Conservation (phyloP, 2,797 vertebrate genomes). For the Steatocranus sp. region DNA sequence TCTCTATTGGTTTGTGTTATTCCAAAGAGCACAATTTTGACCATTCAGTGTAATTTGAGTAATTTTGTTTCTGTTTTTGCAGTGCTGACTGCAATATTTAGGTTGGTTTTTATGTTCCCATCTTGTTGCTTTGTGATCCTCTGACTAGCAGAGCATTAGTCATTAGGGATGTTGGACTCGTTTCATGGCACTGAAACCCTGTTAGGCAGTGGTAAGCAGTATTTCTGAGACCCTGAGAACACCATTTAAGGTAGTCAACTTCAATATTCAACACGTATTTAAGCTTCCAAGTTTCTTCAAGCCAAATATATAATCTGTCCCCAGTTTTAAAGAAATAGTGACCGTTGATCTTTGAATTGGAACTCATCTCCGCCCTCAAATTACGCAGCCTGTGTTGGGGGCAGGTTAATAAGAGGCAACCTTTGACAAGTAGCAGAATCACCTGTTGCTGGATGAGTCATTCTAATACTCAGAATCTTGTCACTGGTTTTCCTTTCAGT, state of each 20-base stretch:
- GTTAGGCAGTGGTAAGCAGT: background rate
- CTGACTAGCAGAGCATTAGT: background rate
- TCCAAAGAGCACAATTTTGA: background rate
- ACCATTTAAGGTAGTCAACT: background rate
- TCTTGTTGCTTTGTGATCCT: background rate
- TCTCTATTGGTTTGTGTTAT: background rate
- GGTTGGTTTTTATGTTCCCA: background rate
- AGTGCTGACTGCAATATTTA: background rate
- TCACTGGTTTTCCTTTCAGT: conserved; percentile 7
- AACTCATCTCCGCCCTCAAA: background rate
- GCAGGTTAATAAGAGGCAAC: background rate
- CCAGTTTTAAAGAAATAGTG: background rate
- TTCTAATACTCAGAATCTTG: background rate
- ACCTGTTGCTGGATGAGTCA: background rate
- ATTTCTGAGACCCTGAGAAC: background rate
- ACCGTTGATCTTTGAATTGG: background rate
- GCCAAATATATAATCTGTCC: background rate
- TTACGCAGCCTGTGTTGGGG: background rate
- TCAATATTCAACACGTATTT: background rate
- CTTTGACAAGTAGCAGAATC: background rate
- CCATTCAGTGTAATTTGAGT: background rate
- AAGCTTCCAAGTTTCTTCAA: background rate
- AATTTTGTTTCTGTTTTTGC: background rate
- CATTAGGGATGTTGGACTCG: background rate
- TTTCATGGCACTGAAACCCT: background rate